Evolutionary conservation across 2,888 invertebrate genomes (phyloP), one percentile per base, ranked within the genome.

Genomic region (Argynnis bischoffii): DNA sequence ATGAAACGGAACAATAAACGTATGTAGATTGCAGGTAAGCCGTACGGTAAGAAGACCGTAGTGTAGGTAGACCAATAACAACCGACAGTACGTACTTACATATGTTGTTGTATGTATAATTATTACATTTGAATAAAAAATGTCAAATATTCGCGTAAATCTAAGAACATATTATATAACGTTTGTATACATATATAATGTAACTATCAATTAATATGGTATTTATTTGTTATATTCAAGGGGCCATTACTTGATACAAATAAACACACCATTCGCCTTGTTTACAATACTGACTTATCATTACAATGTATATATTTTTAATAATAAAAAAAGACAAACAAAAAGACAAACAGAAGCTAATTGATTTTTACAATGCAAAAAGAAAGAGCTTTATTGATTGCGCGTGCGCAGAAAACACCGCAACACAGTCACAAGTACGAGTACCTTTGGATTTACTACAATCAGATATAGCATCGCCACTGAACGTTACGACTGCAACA

Each of bases 401-500:
- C 61, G 26, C 72, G 69, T 70, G 65, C 71, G 63, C 57, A 21
- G 59, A 68, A 67, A 61, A 72, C 71, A 81, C 74, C 69, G 76
- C 77, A 73, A 74, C 64, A 63, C 66, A 75, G 69, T 76, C 35
- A 65, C 65, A 57, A 8, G 82, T 89, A 88, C 88, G 54, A 13
- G 82, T 89, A 88, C 88, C 88, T 88, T 84, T 83, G 76, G 76
- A 80, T 78, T 78, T 81, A 85, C 80, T 81, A 86, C 81, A 81
- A 82, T 79, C 85, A 79, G 79, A 75, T 81, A 85, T 87, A 72
- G 87, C 86, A 78, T 89, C 90, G 77, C 85, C 83, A 80, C 89
- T 89, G 84, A 92, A 92, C 76, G 89, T 90, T 84, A 92, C 90
- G 81, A 89, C 87, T 90, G 89, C 61, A 89, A 91, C 83, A 81